A percentile compares a stretch with the other conserved stretches of the same genome.
phyloP scores from a whole-genome alignment of 92 coral and sea anemone species.

The Epizoanthus illoricatus region DNA sequence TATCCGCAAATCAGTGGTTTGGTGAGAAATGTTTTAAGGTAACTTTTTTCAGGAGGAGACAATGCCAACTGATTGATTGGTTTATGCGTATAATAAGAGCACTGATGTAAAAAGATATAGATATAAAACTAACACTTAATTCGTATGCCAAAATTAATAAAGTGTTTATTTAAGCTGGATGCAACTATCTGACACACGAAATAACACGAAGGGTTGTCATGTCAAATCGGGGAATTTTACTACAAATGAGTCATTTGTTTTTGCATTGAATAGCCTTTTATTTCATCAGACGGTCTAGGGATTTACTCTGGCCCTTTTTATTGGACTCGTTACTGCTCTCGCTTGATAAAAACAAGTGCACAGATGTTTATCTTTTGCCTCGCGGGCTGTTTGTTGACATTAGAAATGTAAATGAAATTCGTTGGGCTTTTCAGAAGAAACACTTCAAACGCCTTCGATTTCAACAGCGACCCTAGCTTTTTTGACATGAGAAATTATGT shows the following conservation, averaged over 20 bases:
- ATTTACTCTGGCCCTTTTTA: neutral
- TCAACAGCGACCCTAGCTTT: neutral
- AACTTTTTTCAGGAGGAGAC: neutral
- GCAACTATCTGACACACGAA: neutral
- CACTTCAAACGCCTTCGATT: neutral
- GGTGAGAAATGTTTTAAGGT: neutral
- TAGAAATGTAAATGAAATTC: slow-evolving; percentile 4
- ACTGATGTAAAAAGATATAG: neutral
- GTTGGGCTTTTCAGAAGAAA: neutral
- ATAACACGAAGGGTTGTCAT: neutral
- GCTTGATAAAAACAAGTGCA: neutral
- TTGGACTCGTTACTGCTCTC: neutral
- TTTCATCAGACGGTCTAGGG: too few relatives aligned
- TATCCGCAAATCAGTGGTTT: neutral
- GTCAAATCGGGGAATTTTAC: neutral
- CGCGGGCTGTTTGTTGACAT: neutral
- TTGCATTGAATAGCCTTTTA: neutral
- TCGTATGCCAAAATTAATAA: neutral
- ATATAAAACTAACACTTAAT: neutral
- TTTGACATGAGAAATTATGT: neutral
- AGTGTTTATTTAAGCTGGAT: neutral
- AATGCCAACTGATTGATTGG: neutral
- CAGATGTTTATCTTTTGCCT: neutral
- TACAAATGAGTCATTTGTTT: neutral
- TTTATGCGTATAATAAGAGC: neutral